A percentile compares a stretch with the other conserved stretches of the same genome.
phyloP scores from a whole-genome alignment of 2,797 vertebrate species.

The Nyctalus aviator region DNA sequence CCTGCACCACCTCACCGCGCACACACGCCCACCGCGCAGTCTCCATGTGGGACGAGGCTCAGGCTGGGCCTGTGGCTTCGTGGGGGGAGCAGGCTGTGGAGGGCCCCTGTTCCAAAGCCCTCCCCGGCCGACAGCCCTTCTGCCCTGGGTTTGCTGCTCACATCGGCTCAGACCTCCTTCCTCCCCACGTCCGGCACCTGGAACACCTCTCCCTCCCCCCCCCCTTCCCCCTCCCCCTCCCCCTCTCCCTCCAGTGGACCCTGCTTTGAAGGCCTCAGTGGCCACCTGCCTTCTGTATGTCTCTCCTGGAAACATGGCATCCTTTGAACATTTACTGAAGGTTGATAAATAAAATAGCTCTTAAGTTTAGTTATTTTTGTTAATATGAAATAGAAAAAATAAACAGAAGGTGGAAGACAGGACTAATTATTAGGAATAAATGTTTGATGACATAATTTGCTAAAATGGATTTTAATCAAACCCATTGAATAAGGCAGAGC shows the following conservation, averaged over 20 bases:
- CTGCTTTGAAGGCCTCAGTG: too few species aligned
- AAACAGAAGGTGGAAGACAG: neutral
- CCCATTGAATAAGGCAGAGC: neutral
- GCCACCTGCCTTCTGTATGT: too few species aligned
- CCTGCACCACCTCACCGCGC: fast-evolving
- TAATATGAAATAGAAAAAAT: neutral
- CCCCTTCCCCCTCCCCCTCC: too few species aligned
- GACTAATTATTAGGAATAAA: neutral
- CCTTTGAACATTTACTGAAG: neutral
- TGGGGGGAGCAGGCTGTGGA: fast-evolving
- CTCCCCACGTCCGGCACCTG: neutral
- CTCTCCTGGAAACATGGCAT: neutral
- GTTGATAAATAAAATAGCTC: neutral
- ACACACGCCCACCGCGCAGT: fast-evolving
- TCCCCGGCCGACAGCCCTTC: fast-evolving
- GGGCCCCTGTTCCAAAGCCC: neutral
- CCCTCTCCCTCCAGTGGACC: neutral
- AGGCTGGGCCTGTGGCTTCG: neutral
- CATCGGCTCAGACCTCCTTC: neutral
- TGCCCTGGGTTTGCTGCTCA: neutral
- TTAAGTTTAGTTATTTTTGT: neutral
- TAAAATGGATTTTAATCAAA: neutral
- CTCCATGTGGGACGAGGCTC: neutral
- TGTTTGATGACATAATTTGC: neutral
- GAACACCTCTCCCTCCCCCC: neutral